These are phyloP conservation scores for Carlito syrichta DNA, from an alignment of 2,113 vertebrate species.

Conservation along the genomic window DNA sequence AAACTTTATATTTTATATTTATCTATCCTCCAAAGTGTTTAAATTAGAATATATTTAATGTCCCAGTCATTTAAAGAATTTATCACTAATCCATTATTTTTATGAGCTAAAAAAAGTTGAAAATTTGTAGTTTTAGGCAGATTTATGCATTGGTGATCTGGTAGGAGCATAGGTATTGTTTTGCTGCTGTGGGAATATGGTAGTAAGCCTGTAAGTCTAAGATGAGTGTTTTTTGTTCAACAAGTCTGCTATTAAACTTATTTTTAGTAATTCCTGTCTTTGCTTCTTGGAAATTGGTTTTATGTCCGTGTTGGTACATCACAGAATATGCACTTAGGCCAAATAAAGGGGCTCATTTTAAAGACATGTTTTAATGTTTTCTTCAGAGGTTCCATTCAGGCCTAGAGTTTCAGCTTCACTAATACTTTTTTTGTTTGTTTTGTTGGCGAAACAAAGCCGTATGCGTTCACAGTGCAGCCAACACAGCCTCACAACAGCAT, in stretches of 20 bases:
- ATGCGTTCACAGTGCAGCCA: not conserved
- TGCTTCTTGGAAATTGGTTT: constrained; percentile 64
- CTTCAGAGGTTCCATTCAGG: not conserved
- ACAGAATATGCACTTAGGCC: constrained; percentile 41
- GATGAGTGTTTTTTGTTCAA: constrained; percentile 66
- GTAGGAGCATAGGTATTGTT: constrained; percentile 30
- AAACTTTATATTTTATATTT: not conserved
- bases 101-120: not conserved
- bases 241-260: constrained; percentile 55
- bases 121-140: constrained; percentile 29
- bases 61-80: constrained; percentile 43
- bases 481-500: not conserved
- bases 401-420: constrained; percentile 48
- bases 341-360: not conserved
- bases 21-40: constrained; percentile 42
- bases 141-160: constrained; percentile 41
- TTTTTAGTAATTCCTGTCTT: constrained; percentile 69
- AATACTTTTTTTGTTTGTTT: constrained; percentile 41
- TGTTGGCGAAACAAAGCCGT: constrained; percentile 42
- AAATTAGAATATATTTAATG: constrained; percentile 41
- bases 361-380: not conserved
- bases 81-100: constrained; percentile 44
- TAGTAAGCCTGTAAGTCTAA: constrained; percentile 15
- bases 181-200: not conserved
- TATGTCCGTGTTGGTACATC: constrained; percentile 42